Conservation (phyloP, 92 coral and sea anemone genomes). For the Nematostella vectensis region DNA sequence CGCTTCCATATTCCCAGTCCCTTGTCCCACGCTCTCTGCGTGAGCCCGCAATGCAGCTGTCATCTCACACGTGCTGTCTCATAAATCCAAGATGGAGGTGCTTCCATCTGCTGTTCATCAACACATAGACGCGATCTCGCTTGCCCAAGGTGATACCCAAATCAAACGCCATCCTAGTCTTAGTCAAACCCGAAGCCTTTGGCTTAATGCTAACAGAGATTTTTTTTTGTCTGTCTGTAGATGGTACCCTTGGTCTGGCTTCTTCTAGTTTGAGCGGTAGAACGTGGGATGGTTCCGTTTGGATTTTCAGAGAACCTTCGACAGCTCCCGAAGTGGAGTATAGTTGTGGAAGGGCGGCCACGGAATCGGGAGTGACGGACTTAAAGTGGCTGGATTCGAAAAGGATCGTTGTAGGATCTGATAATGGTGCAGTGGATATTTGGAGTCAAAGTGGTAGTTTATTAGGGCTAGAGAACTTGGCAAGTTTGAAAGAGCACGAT, state of each 20-base stretch:
- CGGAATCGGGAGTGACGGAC: slow-evolving; percentile 86
- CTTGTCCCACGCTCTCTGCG: too few species aligned
- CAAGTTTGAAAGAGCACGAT: slow-evolving; percentile 69
- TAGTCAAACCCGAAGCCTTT: background rate
- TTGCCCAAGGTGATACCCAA: slow-evolving; percentile 62
- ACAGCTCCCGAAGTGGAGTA: slow-evolving; percentile 85
- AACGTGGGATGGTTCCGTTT: slow-evolving; percentile 91
- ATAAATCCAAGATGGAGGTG: slow-evolving; percentile 66
- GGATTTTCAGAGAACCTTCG: slow-evolving; percentile 88
- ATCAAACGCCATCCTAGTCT: too few species aligned
- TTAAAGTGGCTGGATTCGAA: slow-evolving; percentile 80
- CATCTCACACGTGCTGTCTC: slow-evolving; percentile 14
- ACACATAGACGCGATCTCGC: slow-evolving; percentile 76
- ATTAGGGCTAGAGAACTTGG: slow-evolving; percentile 74
- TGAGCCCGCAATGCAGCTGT: slow-evolving; percentile 25
- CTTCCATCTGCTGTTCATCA: slow-evolving; percentile 52
- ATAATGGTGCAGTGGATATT: slow-evolving; percentile 71
- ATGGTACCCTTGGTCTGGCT: slow-evolving; percentile 78
- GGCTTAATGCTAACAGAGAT: background rate
- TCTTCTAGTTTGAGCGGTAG: slow-evolving; percentile 85
- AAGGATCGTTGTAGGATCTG: slow-evolving; percentile 73
- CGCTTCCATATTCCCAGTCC: too few species aligned
- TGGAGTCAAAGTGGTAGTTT: slow-evolving; percentile 80
- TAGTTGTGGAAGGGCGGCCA: slow-evolving; percentile 68
- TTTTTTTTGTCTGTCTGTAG: slow-evolving; percentile 39